Conservation (phyloP, 2,797 vertebrate species). For the Siniperca scherzeri region DNA sequence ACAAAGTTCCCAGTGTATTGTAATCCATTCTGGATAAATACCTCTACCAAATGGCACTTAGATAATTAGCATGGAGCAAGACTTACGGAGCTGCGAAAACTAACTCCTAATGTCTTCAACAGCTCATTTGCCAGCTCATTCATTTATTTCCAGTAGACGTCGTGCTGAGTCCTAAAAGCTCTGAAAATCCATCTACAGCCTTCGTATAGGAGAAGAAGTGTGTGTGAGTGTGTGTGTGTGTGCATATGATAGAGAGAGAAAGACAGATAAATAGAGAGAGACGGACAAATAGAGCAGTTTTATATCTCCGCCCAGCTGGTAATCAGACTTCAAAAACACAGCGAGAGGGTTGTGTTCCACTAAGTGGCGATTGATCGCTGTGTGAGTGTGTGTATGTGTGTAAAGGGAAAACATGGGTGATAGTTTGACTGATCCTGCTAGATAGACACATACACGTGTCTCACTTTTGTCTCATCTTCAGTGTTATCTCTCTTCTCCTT, state of each 20-base stretch:
- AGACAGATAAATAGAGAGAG: constrained; percentile 56
- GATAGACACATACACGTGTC: constrained; percentile 52
- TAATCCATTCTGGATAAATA: constrained; percentile 10
- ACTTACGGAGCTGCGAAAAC: constrained; percentile 12
- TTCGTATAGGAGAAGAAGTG: constrained; percentile 18
- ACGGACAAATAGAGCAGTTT: constrained; percentile 69
- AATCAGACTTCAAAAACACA: constrained; percentile 76
- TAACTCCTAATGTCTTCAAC: constrained; percentile 24
- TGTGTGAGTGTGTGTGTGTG: constrained; percentile 24
- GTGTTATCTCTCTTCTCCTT: constrained; percentile 63
- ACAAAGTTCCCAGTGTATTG: neutral
- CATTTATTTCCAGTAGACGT: constrained; percentile 40
- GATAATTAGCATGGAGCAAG: constrained; percentile 38
- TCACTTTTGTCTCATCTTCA: constrained; percentile 62
- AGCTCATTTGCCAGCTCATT: constrained; percentile 35
- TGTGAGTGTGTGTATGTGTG: constrained; percentile 54
- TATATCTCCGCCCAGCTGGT: constrained; percentile 70
- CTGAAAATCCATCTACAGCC: constrained; percentile 40
- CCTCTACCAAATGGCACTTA: constrained; percentile 18
- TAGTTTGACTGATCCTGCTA: constrained; percentile 65
- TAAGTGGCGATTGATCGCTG: constrained; percentile 79
- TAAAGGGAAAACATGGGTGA: constrained; percentile 54
- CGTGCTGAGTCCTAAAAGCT: constrained; percentile 48
- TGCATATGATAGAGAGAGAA: constrained; percentile 36
- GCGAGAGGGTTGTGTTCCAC: constrained; percentile 65